Evolutionary conservation across 2,113 vertebrate genomes (phyloP).

Genomic region (Colius striatus): DNA sequence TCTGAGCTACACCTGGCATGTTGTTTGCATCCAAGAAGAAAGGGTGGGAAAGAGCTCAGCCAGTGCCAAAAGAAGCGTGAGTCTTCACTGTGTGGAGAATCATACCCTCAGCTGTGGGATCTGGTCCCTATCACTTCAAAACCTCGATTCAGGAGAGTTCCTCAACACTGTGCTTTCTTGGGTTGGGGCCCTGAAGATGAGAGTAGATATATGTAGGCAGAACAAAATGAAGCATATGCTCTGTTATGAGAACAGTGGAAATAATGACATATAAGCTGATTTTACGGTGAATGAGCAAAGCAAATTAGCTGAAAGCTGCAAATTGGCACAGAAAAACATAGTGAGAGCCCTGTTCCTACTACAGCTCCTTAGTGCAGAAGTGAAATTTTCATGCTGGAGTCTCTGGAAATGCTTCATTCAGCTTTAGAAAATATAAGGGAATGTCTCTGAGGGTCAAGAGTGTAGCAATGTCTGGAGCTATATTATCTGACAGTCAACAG

Average conservation of each 20-base stretch:
- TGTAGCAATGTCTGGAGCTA: not conserved
- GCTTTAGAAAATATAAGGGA: not conserved
- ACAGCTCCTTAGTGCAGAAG: not conserved
- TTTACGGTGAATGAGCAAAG: not conserved
- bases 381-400: not conserved
- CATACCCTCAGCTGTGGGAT: not conserved
- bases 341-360: not conserved
- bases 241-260: not conserved
- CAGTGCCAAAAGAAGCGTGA: not conserved
- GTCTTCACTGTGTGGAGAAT: not conserved
- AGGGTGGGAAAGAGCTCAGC: not conserved
- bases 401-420: not conserved
- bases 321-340: not conserved
- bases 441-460: slow-evolving; percentile 1
- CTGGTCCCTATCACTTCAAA: rapidly evolving
- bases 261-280: slow-evolving; percentile 31
- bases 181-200: not conserved
- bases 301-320: slow-evolving; percentile 20
- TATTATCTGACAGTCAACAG: slow-evolving; percentile 16
- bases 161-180: rapidly evolving
- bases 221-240: not conserved
- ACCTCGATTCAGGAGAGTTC: not conserved
- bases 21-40: not conserved
- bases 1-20: rapidly evolving
- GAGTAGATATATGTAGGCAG: not conserved